These are phyloP conservation scores for Rhaphigaster nebulosa DNA, from an alignment of 2,888 invertebrate genomes.

Conservation along the genomic window DNA sequence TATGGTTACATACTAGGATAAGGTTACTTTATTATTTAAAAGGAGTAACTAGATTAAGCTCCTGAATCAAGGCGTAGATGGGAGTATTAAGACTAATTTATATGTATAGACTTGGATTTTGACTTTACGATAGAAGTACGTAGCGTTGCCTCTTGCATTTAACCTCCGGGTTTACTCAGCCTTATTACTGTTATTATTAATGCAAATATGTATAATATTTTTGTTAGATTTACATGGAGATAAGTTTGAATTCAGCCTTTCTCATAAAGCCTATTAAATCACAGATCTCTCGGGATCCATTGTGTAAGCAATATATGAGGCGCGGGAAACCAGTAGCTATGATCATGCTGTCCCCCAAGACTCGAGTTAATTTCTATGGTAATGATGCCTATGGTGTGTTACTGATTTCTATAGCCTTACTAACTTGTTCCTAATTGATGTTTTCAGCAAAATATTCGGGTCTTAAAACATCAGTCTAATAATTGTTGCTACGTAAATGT, in stretches of 20 bases:
- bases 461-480: not conserved
- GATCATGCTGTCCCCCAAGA: not conserved
- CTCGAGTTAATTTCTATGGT: constrained; percentile 39
- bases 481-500: not conserved
- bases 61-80: too few relatives aligned
- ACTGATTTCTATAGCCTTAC: not conserved
- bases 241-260: not conserved
- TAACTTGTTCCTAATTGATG: not conserved
- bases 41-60: too few relatives aligned
- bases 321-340: not conserved
- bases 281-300: constrained; percentile 1
- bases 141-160: too few relatives aligned
- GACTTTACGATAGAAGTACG: too few relatives aligned
- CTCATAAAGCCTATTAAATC: not conserved
- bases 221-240: too few relatives aligned
- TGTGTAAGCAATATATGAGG: not conserved
- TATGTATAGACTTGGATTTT: too few relatives aligned
- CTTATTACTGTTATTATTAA: too few relatives aligned
- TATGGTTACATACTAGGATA: too few relatives aligned
- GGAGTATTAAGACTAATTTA: too few relatives aligned
- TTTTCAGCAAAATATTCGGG: not conserved
- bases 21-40: too few relatives aligned
- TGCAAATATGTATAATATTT: too few relatives aligned
- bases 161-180: too few relatives aligned
- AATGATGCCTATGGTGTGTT: not conserved